phyloP scores from a whole-genome alignment of 2,888 invertebrate species.

The Aquatica leii region DNA sequence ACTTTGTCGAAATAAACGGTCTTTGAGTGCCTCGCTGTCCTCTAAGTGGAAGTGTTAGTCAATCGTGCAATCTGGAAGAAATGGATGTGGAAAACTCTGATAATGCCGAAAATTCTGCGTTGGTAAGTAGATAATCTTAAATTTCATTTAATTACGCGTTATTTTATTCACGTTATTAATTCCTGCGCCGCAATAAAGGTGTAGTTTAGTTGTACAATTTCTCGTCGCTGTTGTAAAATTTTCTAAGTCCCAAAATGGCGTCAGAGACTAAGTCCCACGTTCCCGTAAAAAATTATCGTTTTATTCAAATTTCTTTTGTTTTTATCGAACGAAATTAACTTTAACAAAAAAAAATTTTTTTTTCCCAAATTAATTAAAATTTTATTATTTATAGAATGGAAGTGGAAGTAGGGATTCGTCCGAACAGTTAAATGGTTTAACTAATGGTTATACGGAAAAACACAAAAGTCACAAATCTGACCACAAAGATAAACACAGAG shows the following conservation, averaged over 20 bases:
- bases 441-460: constrained; percentile 75
- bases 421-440: constrained; percentile 78
- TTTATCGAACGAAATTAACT: too few species aligned
- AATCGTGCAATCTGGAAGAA: constrained; percentile 63
- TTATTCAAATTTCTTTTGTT: constrained; percentile 9
- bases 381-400: constrained; percentile 25
- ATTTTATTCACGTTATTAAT: neutral
- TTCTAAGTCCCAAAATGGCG: constrained; percentile 91
- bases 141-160: constrained; percentile 1
- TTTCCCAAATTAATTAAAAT: constrained; percentile 12
- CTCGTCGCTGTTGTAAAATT: constrained; percentile 60
- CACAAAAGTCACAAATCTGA: constrained; percentile 67
- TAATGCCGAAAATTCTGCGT: constrained; percentile 66
- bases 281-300: constrained; percentile 1
- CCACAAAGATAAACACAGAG: constrained; percentile 73
- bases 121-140: constrained; percentile 65
- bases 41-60: constrained; percentile 26
- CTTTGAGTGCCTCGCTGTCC: constrained; percentile 36
- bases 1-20: constrained; percentile 63
- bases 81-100: constrained; percentile 74
- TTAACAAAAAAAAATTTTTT: constrained; percentile 15
- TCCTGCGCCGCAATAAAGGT: constrained; percentile 18
- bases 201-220: constrained; percentile 20
- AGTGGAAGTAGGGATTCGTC: constrained; percentile 52
- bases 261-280: constrained; percentile 76